Evolutionary conservation across 2,888 invertebrate genomes (phyloP), one percentile per base, ranked within the genome.

Genomic region (Byasa hedistus): DNA sequence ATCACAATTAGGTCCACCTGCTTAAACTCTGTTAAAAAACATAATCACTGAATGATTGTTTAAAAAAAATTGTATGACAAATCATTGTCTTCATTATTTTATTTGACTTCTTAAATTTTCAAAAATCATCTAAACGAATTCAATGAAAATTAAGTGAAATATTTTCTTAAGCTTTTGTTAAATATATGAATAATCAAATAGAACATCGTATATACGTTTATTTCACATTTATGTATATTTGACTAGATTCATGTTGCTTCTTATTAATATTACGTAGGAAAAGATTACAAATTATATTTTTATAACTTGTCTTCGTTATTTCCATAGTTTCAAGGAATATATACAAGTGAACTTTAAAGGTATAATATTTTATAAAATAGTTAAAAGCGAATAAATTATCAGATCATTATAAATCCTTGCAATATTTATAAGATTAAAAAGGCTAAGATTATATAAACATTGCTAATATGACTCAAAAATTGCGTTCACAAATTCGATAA

Each of bases 171-270:
- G 8, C 10, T 32, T 32, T 10, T 7, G 32, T 10, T 32, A 32
- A 32, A 32, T 32, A 32, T 32, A 39, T 39, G 39, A 39, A 48
- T 19, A 19, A 19, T 48, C n/a, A 48, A 48, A 48, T n/a, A n/a
- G n/a, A n/a, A 80, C 79, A 62, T 72, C 69, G 76, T 65, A 70
- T 71, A 71, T 70, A 76, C 68, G 75, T 76, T 71, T 63, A 73
- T 71, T 71, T 71, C 72, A 70, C 72, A 71, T 73, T 68, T 74
- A 71, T 76, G 76, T 76, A 74, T 76, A 77, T 79, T 77, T 84
- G 86, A 85, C 86, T 86, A 85, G 85, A 84, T 78, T 77, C 71
- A 79, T 77, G 71, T 78, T 73, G 77, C 72, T 51, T n/a, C 69
- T 71, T 72, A 72, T 39, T 39, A 67, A 65, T 56, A 69, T 73